phyloP scores from a whole-genome alignment of 2,888 invertebrate species.

The Melipona beecheii region DNA sequence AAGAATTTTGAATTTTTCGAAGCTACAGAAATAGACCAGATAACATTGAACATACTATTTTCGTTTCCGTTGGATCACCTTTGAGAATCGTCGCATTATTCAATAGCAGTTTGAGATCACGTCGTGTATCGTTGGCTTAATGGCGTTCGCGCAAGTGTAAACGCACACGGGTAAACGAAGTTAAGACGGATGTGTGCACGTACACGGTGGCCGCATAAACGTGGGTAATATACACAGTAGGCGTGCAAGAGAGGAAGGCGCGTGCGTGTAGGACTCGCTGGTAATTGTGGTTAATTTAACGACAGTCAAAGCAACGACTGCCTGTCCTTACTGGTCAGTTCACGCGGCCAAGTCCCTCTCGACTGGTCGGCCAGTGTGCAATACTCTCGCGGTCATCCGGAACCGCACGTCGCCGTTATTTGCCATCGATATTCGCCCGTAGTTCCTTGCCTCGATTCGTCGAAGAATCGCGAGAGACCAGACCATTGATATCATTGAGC shows the following conservation, averaged over 20 bases:
- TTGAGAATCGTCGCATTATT: conserved; percentile 2
- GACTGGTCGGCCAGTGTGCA: conserved; percentile 31
- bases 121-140: neutral
- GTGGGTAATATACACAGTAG: conserved; percentile 18
- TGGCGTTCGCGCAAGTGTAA: conserved; percentile 35
- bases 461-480: neutral
- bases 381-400: conserved; percentile 16
- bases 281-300: conserved; percentile 82
- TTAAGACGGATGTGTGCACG: conserved; percentile 46
- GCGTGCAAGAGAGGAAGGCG: conserved; percentile 43
- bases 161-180: conserved; percentile 26
- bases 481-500: neutral
- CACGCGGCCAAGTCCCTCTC: conserved; percentile 54
- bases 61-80: conserved; percentile 3
- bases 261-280: conserved; percentile 65
- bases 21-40: neutral
- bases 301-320: conserved; percentile 69
- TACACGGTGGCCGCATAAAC: conserved; percentile 14
- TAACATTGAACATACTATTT: neutral
- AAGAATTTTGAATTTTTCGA: neutral
- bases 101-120: conserved; percentile 8
- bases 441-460: neutral
- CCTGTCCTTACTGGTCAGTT: conserved; percentile 68
- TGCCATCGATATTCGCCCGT: conserved; percentile 7
- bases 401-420: conserved; percentile 28